Base-by-base conservation (phyloP, 2,888 invertebrate genomes). In the Shargacucullia verbasci region DNA sequence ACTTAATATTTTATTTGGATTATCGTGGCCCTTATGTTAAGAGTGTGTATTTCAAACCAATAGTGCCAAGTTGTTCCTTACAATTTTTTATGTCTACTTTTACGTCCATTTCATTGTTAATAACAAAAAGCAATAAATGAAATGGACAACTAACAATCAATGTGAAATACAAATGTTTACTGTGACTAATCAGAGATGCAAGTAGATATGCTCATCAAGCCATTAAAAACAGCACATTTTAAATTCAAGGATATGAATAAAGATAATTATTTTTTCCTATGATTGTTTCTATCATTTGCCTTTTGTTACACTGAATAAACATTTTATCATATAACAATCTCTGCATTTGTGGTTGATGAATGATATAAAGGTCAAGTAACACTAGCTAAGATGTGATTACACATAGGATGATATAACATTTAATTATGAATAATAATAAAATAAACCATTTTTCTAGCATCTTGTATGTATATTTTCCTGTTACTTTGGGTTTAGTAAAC, bases 31-130 rank as follows among this genome's bases (percentile, higher is more conserved):
- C 70, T 62, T 65, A 61, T 60, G 67, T 71, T 73, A 78, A 79
- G 81, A 78, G 78, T 37, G 37, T 65, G 64, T 79, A 79, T 80
- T 64, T 78, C 71, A 73, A 77, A 80, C 78, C 71, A 69, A 82
- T 84, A 90, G 89, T 90, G 90, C 90, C 89, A 90, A 90, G 78
- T 63, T 61, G 64, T 79, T 82, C 69, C 69, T 76, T 78, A 78
- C 75, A 76, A 59, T 57, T 58, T 66, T 68, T 61, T 54, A 58
- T 59, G 59, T 69, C 41, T 50, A 66, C 49, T 39, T 56, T 48
- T 44, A 58, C 59, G 53, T 52, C 61, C 57, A 65, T 68, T 71
- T 52, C 39, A 9, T 33, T 41, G 12, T n/a, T n/a, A n/a, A 2
- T 53, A 56, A 29, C 29, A 29, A 45, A 11, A 54, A 52, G 15